Base-by-base conservation (phyloP, 2,113 vertebrate genomes). In the Trematocara stigmaticum region DNA sequence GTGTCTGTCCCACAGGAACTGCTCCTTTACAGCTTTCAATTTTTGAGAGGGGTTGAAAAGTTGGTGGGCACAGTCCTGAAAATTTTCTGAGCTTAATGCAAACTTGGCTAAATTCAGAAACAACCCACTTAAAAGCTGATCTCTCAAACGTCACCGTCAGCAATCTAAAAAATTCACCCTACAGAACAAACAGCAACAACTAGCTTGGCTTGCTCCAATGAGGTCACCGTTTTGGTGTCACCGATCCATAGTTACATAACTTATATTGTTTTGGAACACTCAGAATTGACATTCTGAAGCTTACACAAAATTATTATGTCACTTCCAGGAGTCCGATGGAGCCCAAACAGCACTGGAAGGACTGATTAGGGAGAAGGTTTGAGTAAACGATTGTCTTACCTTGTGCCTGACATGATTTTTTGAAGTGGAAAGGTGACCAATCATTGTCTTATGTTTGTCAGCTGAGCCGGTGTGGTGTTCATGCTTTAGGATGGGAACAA, bases 401-500 rank as follows among this genome's bases (percentile, higher is more conserved):
- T 49, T 49, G 69, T 76, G 69, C 69, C 45, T 49, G 26, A 18
- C 26, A 0, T 31, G 45, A 3, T 45, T 49, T 76, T 18, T 31
- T 31, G 42, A 49, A 76, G 26, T 7, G 69, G 45, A 76, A 49
- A 49, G 10, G 69, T 31, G 26, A 49, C 26, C 49, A 84, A 91
- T 93, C 89, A 74, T 88, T 89, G 88, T 84, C 80, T 74, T 81
- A 79, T n/a, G 52, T 89, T 91, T 89, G 93, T 93, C 82, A 91
- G 88, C 85, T 90, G 88, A 89, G 89, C 83, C 88, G 87, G 89
- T 93, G 92, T 79, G 87, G 86, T 87, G 78, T 85, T 92, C 66
- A 78, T 88, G 93, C 88, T 92, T 90, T 84, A 93, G 93, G 81
- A 94, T 88, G 86, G 31, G 91, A 95, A 95, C 95, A 96, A 96